phyloP scores from a whole-genome alignment of 1,140 invertebrate genomes.

The Cotesia vestalis region DNA sequence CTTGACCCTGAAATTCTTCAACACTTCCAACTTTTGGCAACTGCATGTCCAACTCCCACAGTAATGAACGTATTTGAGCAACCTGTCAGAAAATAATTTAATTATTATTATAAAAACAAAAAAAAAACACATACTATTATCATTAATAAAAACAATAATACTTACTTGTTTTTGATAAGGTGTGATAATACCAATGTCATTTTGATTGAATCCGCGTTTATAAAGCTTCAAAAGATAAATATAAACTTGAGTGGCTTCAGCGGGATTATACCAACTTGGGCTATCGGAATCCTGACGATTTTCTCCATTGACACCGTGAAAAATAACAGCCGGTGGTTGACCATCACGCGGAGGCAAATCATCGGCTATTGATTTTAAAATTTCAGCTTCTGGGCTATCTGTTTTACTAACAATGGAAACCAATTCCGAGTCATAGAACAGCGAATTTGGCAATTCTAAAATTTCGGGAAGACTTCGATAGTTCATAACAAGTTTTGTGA shows the following conservation, averaged over 20 bases:
- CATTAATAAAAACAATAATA: constrained; percentile 16
- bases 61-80: constrained; percentile 74
- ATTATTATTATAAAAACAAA: constrained; percentile 8
- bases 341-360: constrained; percentile 58
- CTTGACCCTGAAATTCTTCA: constrained; percentile 97
- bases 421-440: constrained; percentile 86
- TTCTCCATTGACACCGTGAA: constrained; percentile 82
- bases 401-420: constrained; percentile 59
- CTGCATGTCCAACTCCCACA: constrained; percentile 73
- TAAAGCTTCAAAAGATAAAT: constrained; percentile 72
- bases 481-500: constrained; percentile 79
- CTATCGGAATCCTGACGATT: constrained; percentile 78
- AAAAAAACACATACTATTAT: constrained; percentile 12
- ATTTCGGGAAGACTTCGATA: constrained; percentile 84
- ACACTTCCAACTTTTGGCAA: constrained; percentile 89
- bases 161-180: constrained; percentile 91
- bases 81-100: constrained; percentile 68
- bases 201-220: constrained; percentile 69
- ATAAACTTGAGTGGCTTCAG: constrained; percentile 80
- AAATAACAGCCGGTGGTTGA: constrained; percentile 71
- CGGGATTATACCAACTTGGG: constrained; percentile 88
- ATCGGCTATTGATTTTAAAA: constrained; percentile 48
- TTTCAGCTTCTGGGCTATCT: constrained; percentile 52
- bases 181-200: constrained; percentile 91
- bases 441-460: constrained; percentile 75